Evolutionary conservation across 2,113 vertebrate species (phyloP), one percentile per base, ranked within the genome.

Genomic region (Halcyon senegalensis): DNA sequence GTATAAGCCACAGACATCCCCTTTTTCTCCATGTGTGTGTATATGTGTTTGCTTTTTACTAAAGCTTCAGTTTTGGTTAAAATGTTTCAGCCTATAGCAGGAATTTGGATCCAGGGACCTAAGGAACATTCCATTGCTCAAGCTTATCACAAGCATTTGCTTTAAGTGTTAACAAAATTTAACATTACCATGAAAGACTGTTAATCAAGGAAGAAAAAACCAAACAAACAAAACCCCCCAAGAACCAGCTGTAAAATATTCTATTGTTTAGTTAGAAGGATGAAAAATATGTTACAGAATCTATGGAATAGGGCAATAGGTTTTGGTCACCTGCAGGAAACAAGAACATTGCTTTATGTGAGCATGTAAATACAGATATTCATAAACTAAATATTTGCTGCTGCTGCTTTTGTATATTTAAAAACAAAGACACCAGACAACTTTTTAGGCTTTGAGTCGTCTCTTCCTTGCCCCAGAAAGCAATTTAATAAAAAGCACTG

Each of bases 1-100:
- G 10, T 27, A 50, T 33, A 50, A 63, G 7, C 8, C 58, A 59
- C 27, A 72, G 8, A 67, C 0, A 0, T 27, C 70, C n/a, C 19
- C 18, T 58, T n/a, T 14, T 30, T 28, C 28, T 35, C 43, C n/a
- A n/a, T 30, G 13, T 50, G 48, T 50, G 48, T 50, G 23, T 50
- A 12, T 24, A 7, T 50, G 11, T 9, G 21, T 43, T 28, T 39
- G 10, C 5, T 41, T 50, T 64, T 82, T 60, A 31, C 33, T 58
- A 55, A 35, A 62, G 63, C 30, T 77, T 73, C 50, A 70, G 27
- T 55, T 66, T 48, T 64, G 23, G 6, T 60, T 70, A 55, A 37
- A 25, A 24, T 16, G 16, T 35, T 68, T 70, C 79, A 69, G 14
- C 35, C 24, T 13, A 16, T 5, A 56, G 46, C 17, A 31, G 25